A percentile compares a stretch with the other conserved stretches of the same genome.
Conservation (phyloP, 1,140 invertebrate genomes). For the Metopolophium dirhodum region DNA sequence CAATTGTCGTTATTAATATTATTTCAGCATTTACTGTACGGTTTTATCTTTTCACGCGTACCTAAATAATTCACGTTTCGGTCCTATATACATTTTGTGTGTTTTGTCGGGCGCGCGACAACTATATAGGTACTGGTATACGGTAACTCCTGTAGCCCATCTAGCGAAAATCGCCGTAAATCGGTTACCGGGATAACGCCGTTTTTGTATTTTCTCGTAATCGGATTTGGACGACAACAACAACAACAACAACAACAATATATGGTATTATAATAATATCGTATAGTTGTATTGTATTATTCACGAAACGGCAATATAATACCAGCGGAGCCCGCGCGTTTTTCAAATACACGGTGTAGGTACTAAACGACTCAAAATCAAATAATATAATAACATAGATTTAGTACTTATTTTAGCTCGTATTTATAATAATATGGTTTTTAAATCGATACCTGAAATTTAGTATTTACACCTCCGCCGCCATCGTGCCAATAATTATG, state of each 20-base stretch:
- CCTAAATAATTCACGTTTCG: neutral
- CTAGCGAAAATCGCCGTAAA: neutral
- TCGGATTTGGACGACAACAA: neutral
- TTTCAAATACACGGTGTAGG: neutral
- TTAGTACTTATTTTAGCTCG: neutral
- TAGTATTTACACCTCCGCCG: neutral
- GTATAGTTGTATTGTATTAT: neutral
- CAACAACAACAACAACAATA: neutral
- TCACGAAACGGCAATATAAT: neutral
- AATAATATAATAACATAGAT: neutral
- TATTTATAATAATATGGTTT: neutral
- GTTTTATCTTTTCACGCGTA: neutral
- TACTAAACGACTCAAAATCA: neutral
- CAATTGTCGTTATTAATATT: neutral
- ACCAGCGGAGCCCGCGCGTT: neutral
- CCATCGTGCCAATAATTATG: neutral
- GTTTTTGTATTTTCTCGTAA: neutral
- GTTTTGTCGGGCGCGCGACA: neutral
- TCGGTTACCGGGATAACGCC: neutral
- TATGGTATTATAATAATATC: neutral
- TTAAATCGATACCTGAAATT: neutral
- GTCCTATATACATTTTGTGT: neutral
- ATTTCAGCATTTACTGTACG: neutral
- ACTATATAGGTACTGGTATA: neutral
- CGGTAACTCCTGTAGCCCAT: neutral